phyloP scores from a whole-genome alignment of 2,888 invertebrate species.

The Sinelater perroti region DNA sequence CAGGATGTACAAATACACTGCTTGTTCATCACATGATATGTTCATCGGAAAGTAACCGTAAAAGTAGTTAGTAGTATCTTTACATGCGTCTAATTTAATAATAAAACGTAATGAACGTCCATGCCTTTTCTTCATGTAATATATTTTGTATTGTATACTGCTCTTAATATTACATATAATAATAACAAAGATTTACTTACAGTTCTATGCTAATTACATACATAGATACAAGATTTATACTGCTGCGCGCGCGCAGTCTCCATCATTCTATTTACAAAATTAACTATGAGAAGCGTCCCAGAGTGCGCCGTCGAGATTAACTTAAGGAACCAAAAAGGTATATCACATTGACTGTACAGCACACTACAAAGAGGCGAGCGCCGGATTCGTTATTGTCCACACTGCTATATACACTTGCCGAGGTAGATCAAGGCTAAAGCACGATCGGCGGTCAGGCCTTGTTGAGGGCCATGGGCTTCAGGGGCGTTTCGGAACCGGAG shows the following conservation, averaged over 20 bases:
- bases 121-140: constrained; percentile 37
- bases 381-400: constrained; percentile 54
- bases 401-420: constrained; percentile 52
- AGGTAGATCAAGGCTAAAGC: constrained; percentile 57
- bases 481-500: constrained; percentile 66
- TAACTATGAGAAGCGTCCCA: constrained; percentile 40
- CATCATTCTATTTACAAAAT: constrained; percentile 48
- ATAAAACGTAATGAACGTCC: constrained; percentile 30
- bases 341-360: constrained; percentile 61
- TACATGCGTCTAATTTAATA: constrained; percentile 17
- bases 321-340: constrained; percentile 59
- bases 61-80: too few relatives aligned
- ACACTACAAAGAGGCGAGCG: constrained; percentile 50
- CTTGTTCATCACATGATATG: constrained; percentile 48
- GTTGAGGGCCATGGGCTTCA: constrained; percentile 60
- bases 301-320: constrained; percentile 45
- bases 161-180: constrained; percentile 55
- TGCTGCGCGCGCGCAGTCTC: constrained; percentile 50
- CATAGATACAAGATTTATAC: constrained; percentile 61
- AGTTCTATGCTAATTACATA: constrained; percentile 59
- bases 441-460: constrained; percentile 59
- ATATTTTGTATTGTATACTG: constrained; percentile 46
- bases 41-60: constrained; percentile 45
- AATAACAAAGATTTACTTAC: constrained; percentile 60
- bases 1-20: constrained; percentile 46